A percentile compares a stretch with the other conserved stretches of the same genome.
Evolutionary conservation across 2,888 invertebrate genomes (phyloP).

Genomic region (Pandemis heparana): DNA sequence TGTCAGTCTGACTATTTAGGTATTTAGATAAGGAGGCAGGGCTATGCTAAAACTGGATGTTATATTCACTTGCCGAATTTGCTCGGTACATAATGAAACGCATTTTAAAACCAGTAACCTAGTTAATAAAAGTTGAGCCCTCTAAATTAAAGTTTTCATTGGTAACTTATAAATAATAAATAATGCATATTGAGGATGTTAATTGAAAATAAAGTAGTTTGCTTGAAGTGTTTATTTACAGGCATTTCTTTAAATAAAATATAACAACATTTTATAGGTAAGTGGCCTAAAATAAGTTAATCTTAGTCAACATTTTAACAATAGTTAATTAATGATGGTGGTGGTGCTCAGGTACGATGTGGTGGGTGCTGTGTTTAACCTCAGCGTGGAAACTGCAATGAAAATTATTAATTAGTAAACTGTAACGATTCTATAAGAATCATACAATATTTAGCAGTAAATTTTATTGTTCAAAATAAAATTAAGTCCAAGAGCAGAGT

Average conservation of each 20-base stretch:
- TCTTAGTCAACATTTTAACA: background rate
- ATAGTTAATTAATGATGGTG: background rate
- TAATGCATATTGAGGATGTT: too few species aligned
- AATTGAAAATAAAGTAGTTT: background rate
- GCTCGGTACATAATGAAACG: too few species aligned
- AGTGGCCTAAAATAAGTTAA: background rate
- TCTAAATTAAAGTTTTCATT: too few species aligned
- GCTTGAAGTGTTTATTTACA: background rate
- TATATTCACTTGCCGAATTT: too few species aligned
- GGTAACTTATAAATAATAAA: too few species aligned
- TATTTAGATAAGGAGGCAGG: too few species aligned
- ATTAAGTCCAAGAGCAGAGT: background rate
- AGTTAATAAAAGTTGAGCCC: too few species aligned
- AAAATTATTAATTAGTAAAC: background rate
- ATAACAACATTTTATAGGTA: background rate
- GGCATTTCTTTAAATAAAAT: background rate
- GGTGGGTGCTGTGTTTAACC: slow-evolving; percentile 28
- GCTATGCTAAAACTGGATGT: too few species aligned
- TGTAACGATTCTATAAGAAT: background rate
- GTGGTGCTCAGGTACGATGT: slow-evolving; percentile 18
- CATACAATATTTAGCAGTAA: background rate
- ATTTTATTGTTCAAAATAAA: background rate
- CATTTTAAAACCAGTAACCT: too few species aligned
- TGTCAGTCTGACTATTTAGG: too few species aligned
- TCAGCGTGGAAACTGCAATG: slow-evolving; percentile 23